A percentile compares a stretch with the other conserved stretches of the same genome.
These are phyloP conservation scores for Chrysolina haemoptera DNA, from an alignment of 2,888 invertebrate species.

Conservation along the genomic window DNA sequence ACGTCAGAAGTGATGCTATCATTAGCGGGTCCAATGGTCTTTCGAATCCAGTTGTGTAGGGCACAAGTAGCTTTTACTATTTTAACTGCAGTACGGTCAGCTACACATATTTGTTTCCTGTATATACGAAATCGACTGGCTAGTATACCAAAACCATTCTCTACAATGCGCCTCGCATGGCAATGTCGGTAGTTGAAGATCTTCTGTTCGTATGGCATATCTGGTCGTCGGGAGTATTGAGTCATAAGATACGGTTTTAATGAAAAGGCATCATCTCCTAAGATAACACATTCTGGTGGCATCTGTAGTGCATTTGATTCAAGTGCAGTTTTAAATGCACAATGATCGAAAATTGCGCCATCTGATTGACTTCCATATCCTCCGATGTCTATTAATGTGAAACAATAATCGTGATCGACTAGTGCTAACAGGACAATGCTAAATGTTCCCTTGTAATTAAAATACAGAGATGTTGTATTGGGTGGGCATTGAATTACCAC, in stretches of 20 bases:
- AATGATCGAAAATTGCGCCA: constrained; percentile 10
- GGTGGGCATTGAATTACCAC: neutral
- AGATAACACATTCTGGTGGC: too few relatives aligned
- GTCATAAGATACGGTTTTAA: neutral
- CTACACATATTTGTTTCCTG: neutral
- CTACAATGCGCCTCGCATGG: neutral
- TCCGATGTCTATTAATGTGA: constrained; percentile 24
- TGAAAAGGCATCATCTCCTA: neutral
- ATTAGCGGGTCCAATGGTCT: neutral
- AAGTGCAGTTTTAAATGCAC: too few relatives aligned
- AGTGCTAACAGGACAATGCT: constrained; percentile 23
- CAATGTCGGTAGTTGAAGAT: neutral
- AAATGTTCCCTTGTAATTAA: constrained; percentile 18
- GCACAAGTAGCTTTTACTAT: neutral
- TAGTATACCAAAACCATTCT: neutral
- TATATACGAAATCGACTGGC: neutral
- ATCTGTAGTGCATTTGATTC: too few relatives aligned
- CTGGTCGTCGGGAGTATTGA: neutral
- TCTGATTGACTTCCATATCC: constrained; percentile 2
- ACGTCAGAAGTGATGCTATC: neutral
- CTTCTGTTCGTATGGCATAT: neutral
- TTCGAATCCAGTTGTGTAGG: neutral
- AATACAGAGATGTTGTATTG: constrained; percentile 18
- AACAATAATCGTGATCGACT: constrained; percentile 23
- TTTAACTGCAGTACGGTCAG: neutral